phyloP scores from a whole-genome alignment of 2,797 vertebrate genomes.

The Cuculus canorus region DNA sequence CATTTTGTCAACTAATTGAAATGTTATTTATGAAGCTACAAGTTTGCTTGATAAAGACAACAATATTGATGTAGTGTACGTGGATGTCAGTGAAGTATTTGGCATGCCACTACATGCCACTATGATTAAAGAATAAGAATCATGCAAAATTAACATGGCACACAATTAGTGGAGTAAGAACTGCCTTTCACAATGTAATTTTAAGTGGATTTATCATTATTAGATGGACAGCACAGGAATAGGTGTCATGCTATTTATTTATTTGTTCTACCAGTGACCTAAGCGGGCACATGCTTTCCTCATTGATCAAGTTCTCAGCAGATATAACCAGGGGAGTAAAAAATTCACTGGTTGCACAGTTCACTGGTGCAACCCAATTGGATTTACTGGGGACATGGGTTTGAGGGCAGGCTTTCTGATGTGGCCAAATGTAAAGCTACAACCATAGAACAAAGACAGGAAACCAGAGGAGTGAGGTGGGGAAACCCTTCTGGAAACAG shows the following conservation, averaged over 20 bases:
- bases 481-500: rapidly evolving
- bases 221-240: background rate
- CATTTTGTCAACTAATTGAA: slow-evolving; percentile 54
- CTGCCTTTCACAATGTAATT: slow-evolving; percentile 29
- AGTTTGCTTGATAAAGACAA: slow-evolving; percentile 21
- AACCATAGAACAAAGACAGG: background rate
- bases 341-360: background rate
- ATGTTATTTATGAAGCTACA: slow-evolving; percentile 51
- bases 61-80: background rate
- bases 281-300: background rate
- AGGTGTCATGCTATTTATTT: background rate
- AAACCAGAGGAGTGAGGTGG: background rate
- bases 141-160: background rate
- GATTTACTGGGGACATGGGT: background rate
- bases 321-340: background rate
- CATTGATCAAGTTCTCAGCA: background rate
- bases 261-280: background rate
- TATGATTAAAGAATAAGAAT: slow-evolving; percentile 45
- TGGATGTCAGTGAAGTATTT: slow-evolving; percentile 27
- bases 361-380: background rate
- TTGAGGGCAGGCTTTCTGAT: background rate
- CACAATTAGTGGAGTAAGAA: slow-evolving; percentile 17
- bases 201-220: slow-evolving; percentile 9
- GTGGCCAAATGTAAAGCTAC: background rate
- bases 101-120: background rate